A percentile compares a stretch with the other conserved stretches of the same genome.
Evolutionary conservation across 2,113 vertebrate genomes (phyloP).

Genomic region (Thunnus thynnus): DNA sequence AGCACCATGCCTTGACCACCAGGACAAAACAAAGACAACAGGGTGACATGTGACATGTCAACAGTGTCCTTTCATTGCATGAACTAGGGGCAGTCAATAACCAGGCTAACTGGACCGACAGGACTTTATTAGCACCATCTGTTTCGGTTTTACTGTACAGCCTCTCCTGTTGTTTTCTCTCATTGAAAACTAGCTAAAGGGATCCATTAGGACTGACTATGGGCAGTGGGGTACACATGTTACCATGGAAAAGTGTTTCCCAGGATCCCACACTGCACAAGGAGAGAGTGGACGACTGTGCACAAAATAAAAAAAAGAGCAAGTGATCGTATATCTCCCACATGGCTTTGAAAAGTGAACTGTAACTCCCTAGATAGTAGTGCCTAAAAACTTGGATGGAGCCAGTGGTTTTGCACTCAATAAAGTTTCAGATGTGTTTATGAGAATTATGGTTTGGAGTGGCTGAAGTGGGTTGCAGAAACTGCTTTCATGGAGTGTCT

Average conservation of each 20-base stretch:
- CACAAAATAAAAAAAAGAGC: constrained; percentile 43
- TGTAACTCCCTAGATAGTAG: constrained; percentile 60
- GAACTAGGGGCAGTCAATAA: constrained; percentile 64
- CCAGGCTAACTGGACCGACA: constrained; percentile 57
- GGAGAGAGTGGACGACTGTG: constrained; percentile 49
- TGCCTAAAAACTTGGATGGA: constrained; percentile 71
- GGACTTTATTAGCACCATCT: constrained; percentile 83
- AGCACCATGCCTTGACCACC: constrained; percentile 23
- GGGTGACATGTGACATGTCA: constrained; percentile 60
- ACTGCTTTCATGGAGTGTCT: constrained; percentile 58
- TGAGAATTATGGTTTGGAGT: constrained; percentile 74
- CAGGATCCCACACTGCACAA: constrained; percentile 66
- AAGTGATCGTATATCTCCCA: constrained; percentile 59
- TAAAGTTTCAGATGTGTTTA: constrained; percentile 79
- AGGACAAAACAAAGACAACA: constrained; percentile 62
- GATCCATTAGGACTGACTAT: constrained; percentile 66
- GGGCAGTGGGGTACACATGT: constrained; percentile 63
- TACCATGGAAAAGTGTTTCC: constrained; percentile 75
- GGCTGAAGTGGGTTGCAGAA: constrained; percentile 63
- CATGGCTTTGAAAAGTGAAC: constrained; percentile 67
- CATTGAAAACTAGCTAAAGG: constrained; percentile 74
- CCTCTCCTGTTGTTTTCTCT: constrained; percentile 75
- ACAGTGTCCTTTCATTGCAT: constrained; percentile 75
- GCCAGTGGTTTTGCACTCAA: constrained; percentile 80
- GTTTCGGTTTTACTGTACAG: constrained; percentile 79